Evolutionary conservation across 1,140 invertebrate genomes (phyloP), one percentile per base, ranked within the genome.

Genomic region (Augochlora pura): DNA sequence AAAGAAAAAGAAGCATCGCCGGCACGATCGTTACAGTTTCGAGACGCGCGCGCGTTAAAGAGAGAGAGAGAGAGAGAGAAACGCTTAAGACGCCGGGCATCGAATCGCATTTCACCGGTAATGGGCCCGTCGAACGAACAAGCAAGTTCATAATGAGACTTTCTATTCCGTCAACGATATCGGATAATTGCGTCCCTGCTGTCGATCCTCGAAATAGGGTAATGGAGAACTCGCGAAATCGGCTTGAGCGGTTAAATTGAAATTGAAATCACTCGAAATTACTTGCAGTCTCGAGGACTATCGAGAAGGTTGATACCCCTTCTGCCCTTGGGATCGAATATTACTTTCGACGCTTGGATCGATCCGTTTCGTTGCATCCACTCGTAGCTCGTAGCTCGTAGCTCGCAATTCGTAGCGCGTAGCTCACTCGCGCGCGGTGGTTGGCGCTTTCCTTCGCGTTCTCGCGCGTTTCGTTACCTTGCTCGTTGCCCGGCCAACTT

Each of bases 191-290:
- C 71, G 74, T 71, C 75, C 62, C 70, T 81, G 60, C 77, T 78
- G 84, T 38, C 81, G 78, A 83, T 85, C 85, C 81, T 89, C 82
- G 62, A 85, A 77, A 86, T 77, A 83, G 80, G 85, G 82, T 88
- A 90, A 88, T 81, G 71, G 84, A 89, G 86, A 89, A 80, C 76
- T 78, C 77, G 68, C 80, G 82, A 86, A 87, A 88, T 88, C 85
- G 84, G 88, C 84, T 85, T 81, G 82, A 81, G 84, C 62, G 80
- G 82, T 87, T 84, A 84, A 89, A 85, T 89, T 88, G 83, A 84
- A 88, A 89, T 89, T 82, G 84, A 88, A 89, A 88, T 87, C 82
- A 78, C 78, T 82, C 67, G 80, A 83, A 87, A 87, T 87, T 87
- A 88, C 72, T 86, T 75, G 84, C 80, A 72, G 72, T 39, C 82